phyloP scores from a whole-genome alignment of 2,888 invertebrate species.

The Harmothoe impar region DNA sequence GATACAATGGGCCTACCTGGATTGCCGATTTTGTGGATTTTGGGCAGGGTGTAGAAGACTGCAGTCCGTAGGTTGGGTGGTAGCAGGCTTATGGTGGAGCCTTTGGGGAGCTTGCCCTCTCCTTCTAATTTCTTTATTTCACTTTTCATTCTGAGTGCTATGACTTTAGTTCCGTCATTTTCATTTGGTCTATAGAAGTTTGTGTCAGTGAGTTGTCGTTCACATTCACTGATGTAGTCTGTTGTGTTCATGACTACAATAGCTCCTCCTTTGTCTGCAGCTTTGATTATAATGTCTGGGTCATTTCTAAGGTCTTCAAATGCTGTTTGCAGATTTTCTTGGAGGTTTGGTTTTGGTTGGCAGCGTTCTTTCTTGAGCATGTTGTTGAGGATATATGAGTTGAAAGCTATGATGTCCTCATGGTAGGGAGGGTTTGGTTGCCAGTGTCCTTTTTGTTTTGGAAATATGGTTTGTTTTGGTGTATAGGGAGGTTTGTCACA shows the following conservation, averaged over 20 bases:
- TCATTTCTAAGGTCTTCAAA: neutral
- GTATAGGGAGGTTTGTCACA: no score
- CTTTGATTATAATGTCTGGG: neutral
- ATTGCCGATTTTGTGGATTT: neutral
- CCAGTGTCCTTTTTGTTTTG: no score
- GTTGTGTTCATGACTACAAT: neutral
- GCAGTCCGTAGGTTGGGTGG: neutral
- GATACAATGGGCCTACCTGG: no score
- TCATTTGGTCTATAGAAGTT: neutral
- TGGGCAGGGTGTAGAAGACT: neutral
- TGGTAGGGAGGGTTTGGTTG: no score
- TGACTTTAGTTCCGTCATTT: neutral
- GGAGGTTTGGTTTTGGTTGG: neutral
- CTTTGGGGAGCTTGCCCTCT: neutral
- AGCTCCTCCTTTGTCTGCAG: neutral
- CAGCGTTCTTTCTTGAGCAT: neutral
- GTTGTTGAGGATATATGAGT: no score
- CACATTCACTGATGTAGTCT: neutral
- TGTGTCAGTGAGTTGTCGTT: no score
- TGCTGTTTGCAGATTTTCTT: neutral
- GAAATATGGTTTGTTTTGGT: no score
- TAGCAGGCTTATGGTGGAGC: neutral
- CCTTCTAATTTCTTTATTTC: neutral
- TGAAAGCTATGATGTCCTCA: no score
- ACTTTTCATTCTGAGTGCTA: neutral